A percentile compares a stretch with the other conserved stretches of the same genome.
phyloP scores from a whole-genome alignment of 2,797 vertebrate genomes.

The Bovichtus variegatus region DNA sequence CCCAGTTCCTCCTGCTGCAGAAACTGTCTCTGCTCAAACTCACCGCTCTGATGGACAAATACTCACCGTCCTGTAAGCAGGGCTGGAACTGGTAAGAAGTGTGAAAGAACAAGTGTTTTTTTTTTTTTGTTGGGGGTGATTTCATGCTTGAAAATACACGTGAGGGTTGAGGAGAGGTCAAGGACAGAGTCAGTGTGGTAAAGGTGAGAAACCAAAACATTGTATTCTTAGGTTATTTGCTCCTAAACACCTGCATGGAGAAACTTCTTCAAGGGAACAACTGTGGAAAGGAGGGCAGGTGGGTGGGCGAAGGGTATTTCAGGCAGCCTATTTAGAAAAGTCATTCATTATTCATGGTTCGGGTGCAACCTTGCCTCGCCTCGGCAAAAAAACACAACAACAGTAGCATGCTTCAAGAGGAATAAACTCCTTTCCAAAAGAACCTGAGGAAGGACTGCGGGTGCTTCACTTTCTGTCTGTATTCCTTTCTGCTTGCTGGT shows the following conservation, averaged over 20 bases:
- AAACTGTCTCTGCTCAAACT: constrained; percentile 89
- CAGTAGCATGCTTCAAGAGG: constrained; percentile 34
- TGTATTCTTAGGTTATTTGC: not conserved
- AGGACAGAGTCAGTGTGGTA: not conserved
- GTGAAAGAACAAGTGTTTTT: not conserved
- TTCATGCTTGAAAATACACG: constrained; percentile 15
- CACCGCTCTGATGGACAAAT: constrained; percentile 91
- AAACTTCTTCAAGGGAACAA: constrained; percentile 48
- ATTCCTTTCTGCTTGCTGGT: not conserved
- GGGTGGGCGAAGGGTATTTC: constrained; percentile 56
- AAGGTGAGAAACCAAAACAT: not conserved
- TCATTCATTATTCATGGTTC: constrained; percentile 69
- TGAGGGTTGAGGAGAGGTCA: not conserved
- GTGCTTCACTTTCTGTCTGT: not conserved
- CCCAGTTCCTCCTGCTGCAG: constrained; percentile 86
- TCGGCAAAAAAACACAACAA: constrained; percentile 19
- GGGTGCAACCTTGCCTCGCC: constrained; percentile 51
- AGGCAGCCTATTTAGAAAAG: constrained; percentile 55
- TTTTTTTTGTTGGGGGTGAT: not conserved
- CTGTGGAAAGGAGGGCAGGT: constrained; percentile 44
- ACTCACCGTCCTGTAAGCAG: constrained; percentile 90
- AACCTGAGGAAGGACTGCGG: not conserved
- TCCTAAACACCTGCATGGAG: constrained; percentile 30
- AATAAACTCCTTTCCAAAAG: constrained; percentile 20
- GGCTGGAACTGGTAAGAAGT: constrained; percentile 92